A percentile compares a stretch with the other conserved stretches of the same genome.
These are phyloP conservation scores for Stenodema calcarata DNA, from an alignment of 2,888 invertebrate species.

Conservation along the genomic window DNA sequence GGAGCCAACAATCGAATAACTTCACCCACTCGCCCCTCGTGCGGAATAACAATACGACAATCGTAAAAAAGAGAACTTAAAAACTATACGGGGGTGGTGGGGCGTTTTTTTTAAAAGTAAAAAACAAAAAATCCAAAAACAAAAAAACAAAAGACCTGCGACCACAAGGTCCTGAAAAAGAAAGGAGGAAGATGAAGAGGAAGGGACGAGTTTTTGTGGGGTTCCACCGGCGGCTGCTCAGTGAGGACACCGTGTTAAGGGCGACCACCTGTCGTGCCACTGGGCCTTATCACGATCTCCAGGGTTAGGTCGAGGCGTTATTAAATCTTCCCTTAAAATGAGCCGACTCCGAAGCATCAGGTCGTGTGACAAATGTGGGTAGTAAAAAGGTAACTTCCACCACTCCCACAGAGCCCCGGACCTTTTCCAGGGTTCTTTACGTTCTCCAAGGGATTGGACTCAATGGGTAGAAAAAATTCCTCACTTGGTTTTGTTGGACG, in stretches of 20 bases:
- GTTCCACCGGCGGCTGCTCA: not conserved
- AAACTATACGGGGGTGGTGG: slow-evolving; percentile 17
- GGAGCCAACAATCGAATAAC: not conserved
- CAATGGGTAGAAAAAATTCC: not conserved
- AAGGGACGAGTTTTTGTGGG: slow-evolving; percentile 1
- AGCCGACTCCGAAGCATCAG: not conserved
- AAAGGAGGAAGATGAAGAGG: slow-evolving; percentile 2
- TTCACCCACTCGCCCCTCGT: not conserved
- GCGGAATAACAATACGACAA: not conserved
- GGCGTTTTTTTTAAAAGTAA: not conserved
- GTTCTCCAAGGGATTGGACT: not conserved
- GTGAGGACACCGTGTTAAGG: slow-evolving; percentile 19
- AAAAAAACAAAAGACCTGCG: not conserved
- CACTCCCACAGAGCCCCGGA: not conserved
- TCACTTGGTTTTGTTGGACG: not conserved
- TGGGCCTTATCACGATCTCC: not conserved
- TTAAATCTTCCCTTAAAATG: slow-evolving; percentile 11
- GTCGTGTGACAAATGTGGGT: not conserved
- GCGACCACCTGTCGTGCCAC: slow-evolving; percentile 16
- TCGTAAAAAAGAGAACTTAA: not conserved
- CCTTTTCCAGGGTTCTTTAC: not conserved
- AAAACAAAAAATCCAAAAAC: not conserved
- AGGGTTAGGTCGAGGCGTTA: slow-evolving; percentile 9
- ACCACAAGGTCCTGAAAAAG: not conserved
- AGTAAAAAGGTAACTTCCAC: not conserved